Evolutionary conservation across 2,888 invertebrate genomes (phyloP), one percentile per base, ranked within the genome.

Genomic region (Apamea crenata): DNA sequence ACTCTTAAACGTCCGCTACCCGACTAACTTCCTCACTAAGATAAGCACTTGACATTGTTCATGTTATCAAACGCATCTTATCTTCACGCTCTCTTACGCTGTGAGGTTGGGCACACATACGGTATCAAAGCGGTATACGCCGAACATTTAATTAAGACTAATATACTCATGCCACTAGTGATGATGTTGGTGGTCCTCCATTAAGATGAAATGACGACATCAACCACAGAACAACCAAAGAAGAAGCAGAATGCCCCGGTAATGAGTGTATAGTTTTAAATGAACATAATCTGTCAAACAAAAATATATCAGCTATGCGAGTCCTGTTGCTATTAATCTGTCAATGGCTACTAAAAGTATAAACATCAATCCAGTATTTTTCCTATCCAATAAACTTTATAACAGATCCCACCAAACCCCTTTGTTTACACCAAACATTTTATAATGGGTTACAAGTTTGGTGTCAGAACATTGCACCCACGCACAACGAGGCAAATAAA

Each of bases 1-100:
- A 50, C 70, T 53, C 66, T 59, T 50, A 63, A 83, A 69, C 47
- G n/a, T 68, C 44, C 44, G 78, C 53, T 63, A 25, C 40, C 29
- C 50, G 29, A 56, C 21, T 53, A 59, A 74, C 82, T 83, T 83
- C 86, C 87, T 70, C 59, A 32, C 32, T 56, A 44, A 77, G 85
- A 84, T 77, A 84, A 87, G 84, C 84, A 75, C 61, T 70, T 83
- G 77, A 77, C 80, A 87, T 85, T 87, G 80, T 87, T 80, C 25
- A 14, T 63, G 65, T 74, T 65, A 84, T 80, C 80, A 65, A 53
- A 36, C 21, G 32, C 61, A 72, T 80, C 85, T 85, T 80, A 87
- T 85, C 85, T 87, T 85, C 77, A 75, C 71, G 85, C 87, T 84
- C 76, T 76, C 63, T 71, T 74, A 65, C 47, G 44, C 53, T 63